Percentiles rank a stretch among this genome's conserved stretches.
These are phyloP conservation scores for Amniataba percoides DNA, from an alignment of 2,797 vertebrate genomes.

Conservation along the genomic window DNA sequence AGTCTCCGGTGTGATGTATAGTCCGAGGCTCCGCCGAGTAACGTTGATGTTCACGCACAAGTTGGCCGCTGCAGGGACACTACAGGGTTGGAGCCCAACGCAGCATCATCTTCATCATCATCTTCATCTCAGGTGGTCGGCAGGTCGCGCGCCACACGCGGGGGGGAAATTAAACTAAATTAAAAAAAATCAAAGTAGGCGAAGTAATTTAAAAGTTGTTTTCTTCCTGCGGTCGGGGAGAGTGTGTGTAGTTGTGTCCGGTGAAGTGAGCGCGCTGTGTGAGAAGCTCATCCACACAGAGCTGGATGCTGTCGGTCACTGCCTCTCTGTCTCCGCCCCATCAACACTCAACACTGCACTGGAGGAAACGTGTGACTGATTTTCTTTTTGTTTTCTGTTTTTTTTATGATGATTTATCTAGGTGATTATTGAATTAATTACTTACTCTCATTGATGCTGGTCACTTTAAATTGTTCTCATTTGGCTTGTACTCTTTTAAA, in stretches of 20 bases:
- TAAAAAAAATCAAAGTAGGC: background rate
- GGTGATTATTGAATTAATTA: background rate
- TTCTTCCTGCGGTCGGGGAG: conserved; percentile 9
- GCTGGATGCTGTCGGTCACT: conserved; percentile 67
- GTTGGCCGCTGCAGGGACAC: conserved; percentile 57
- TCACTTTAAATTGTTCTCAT: background rate
- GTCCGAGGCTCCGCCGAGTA: conserved; percentile 56
- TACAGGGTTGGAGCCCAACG: no score
- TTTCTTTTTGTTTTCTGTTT: background rate
- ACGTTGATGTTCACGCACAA: conserved; percentile 49
- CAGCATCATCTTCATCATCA: no score
- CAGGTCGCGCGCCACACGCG: no score
- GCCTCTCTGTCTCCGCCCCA: conserved; percentile 75
- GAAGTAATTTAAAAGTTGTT: conserved; percentile 49
- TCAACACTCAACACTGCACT: conserved; percentile 28
- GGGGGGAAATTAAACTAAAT: no score
- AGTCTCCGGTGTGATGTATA: conserved; percentile 47
- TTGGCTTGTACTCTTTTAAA: background rate
- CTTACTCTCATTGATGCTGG: background rate
- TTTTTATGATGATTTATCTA: background rate
- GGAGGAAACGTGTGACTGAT: conserved; percentile 22
- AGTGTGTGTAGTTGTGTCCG: background rate
- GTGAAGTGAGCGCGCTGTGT: conserved; percentile 26
- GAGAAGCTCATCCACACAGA: conserved; percentile 66
- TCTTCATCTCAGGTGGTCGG: no score